A percentile compares a stretch with the other conserved stretches of the same genome.
These are phyloP conservation scores for Drosophila burlai DNA, from an alignment of 1,140 invertebrate genomes.

Conservation along the genomic window DNA sequence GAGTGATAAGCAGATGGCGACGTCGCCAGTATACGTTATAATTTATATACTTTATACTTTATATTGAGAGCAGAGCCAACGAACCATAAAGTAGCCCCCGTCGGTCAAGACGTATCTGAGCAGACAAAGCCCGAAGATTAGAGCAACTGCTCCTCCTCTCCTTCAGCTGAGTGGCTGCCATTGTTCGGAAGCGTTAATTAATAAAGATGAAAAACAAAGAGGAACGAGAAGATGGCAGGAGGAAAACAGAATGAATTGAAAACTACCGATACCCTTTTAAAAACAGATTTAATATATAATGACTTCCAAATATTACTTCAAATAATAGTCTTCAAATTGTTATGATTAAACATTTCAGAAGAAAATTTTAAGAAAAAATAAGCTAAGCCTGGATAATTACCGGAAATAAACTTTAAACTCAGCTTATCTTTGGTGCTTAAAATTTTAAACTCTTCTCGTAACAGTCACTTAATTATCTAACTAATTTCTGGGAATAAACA, in stretches of 20 bases:
- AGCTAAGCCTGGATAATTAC: neutral
- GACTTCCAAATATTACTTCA: neutral
- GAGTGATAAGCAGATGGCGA: constrained; percentile 60
- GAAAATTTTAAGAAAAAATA: neutral
- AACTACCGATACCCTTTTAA: neutral
- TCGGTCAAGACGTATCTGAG: constrained; percentile 27
- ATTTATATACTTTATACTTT: neutral
- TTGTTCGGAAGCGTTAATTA: constrained; percentile 75
- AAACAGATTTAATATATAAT: neutral
- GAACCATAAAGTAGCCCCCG: constrained; percentile 68
- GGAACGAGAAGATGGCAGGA: constrained; percentile 3
- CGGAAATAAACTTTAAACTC: neutral
- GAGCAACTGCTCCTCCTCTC: constrained; percentile 34
- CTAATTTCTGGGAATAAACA: too few species aligned
- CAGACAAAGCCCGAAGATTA: constrained; percentile 64
- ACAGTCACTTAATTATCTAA: neutral
- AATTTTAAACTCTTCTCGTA: neutral
- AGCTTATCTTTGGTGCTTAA: neutral
- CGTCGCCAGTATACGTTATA: constrained; percentile 8
- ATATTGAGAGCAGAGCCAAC: constrained; percentile 59
- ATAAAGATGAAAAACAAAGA: constrained; percentile 60
- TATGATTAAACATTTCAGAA: neutral
- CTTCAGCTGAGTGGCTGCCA: constrained; percentile 58
- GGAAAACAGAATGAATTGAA: neutral
- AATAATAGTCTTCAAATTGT: too few species aligned